Conservation (phyloP, 2,888 invertebrate genomes). For the Galerucella nymphaeae region DNA sequence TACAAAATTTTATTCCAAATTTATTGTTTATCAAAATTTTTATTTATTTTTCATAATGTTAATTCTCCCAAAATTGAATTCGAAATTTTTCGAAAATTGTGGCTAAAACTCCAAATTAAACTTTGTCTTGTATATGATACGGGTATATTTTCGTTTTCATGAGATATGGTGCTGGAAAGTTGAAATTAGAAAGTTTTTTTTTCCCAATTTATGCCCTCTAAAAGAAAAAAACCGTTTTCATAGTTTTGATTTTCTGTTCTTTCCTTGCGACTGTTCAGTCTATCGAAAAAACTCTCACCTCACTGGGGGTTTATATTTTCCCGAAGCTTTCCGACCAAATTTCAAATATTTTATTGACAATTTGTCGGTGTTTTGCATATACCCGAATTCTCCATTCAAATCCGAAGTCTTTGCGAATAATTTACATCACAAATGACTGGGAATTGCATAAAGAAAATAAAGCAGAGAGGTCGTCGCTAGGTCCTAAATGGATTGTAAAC, state of each 20-base stretch:
- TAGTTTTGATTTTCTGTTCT: neutral
- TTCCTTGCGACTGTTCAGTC: neutral
- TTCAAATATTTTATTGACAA: slow-evolving; percentile 14
- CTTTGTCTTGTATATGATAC: too few species aligned
- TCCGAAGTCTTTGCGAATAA: slow-evolving; percentile 8
- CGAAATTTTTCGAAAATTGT: too few species aligned
- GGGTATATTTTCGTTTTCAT: too few species aligned
- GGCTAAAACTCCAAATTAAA: too few species aligned
- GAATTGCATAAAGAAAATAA: slow-evolving; percentile 10
- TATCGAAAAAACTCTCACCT: neutral
- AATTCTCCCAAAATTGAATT: too few species aligned
- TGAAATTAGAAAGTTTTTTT: too few species aligned
- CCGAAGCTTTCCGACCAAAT: slow-evolving; percentile 4
- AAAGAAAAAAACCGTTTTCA: too few species aligned
- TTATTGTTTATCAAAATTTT: too few species aligned
- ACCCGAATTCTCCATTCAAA: neutral
- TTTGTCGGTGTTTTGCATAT: slow-evolving; percentile 19
- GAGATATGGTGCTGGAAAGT: too few species aligned
- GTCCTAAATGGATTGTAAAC: slow-evolving; percentile 13
- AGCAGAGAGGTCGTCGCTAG: neutral
- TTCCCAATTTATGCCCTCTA: too few species aligned
- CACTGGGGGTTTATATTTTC: slow-evolving; percentile 15
- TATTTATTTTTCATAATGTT: too few species aligned
- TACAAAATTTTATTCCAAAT: neutral
- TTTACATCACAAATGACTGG: slow-evolving; percentile 24